A percentile compares a stretch with the other conserved stretches of the same genome.
Conservation (phyloP, 2,797 vertebrate genomes). For the Denticeps clupeoides region DNA sequence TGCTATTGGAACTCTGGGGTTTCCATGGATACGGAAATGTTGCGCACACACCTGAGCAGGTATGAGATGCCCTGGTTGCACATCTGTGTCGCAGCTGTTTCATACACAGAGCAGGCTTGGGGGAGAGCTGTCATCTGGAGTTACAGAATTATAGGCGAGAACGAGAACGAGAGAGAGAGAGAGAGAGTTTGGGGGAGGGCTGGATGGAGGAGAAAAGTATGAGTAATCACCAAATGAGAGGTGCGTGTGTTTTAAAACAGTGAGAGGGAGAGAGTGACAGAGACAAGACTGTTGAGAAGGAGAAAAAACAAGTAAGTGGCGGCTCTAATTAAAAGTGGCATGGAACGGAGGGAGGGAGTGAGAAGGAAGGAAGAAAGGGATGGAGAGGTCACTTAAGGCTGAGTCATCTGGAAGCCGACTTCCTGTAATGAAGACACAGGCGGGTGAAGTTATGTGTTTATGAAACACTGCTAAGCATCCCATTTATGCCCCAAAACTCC, state of each 20-base stretch:
- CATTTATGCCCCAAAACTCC: too few species aligned
- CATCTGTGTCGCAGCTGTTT: conserved; percentile 46
- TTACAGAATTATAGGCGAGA: conserved; percentile 6
- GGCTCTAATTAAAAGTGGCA: conserved; percentile 46
- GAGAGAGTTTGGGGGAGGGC: conserved; percentile 2
- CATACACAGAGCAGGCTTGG: not conserved
- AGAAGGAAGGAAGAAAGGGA: conserved; percentile 8
- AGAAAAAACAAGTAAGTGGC: conserved; percentile 42
- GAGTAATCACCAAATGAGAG: conserved; percentile 46
- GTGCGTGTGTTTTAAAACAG: conserved; percentile 33
- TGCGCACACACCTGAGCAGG: conserved; percentile 42
- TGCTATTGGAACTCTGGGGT: conserved; percentile 45
- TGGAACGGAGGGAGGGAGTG: conserved; percentile 26
- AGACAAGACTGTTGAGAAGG: conserved; percentile 23
- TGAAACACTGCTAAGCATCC: conserved; percentile 21
- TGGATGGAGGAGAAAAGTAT: conserved; percentile 49
- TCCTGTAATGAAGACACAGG: conserved; percentile 42
- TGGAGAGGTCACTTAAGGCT: conserved; percentile 31
- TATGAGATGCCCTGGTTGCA: conserved; percentile 16
- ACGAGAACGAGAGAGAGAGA: conserved; percentile 24
- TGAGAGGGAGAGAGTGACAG: conserved; percentile 7
- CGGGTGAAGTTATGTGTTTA: conserved; percentile 28
- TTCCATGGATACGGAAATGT: conserved; percentile 16
- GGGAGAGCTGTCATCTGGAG: conserved; percentile 5
- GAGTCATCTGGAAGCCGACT: conserved; percentile 52